Conservation (phyloP, 2,888 invertebrate genomes). For the Saturnia japonica region DNA sequence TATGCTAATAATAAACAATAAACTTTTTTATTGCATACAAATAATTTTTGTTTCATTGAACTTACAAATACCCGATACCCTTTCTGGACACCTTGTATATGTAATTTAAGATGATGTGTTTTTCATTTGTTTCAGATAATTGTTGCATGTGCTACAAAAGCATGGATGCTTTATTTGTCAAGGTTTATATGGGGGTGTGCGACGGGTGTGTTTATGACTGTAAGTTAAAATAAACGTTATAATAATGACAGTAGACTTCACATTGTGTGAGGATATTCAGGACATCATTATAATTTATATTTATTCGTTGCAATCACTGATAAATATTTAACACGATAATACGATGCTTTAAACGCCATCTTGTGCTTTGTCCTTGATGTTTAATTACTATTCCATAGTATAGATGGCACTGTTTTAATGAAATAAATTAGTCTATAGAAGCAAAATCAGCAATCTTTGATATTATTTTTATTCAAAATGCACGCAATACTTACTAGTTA, state of each 20-base stretch:
- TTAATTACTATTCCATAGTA: not conserved
- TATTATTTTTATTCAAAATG: no score
- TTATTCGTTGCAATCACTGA: not conserved
- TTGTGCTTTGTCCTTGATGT: not conserved
- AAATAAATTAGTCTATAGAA: not conserved
- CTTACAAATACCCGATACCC: no score
- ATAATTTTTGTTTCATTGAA: no score
- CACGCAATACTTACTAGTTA: no score
- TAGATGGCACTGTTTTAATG: not conserved
- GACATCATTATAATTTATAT: not conserved
- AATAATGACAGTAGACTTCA: not conserved
- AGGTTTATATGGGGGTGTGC: slow-evolving; percentile 76
- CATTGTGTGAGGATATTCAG: not conserved
- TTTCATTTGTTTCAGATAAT: slow-evolving; percentile 55
- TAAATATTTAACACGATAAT: not conserved
- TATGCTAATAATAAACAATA: no score
- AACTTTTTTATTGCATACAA: no score
- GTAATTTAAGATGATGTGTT: no score
- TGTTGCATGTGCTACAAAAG: slow-evolving; percentile 57
- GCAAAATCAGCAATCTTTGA: not conserved
- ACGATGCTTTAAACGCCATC: not conserved
- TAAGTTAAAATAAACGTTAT: slow-evolving; percentile 39
- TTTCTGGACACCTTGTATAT: no score
- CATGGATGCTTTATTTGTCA: slow-evolving; percentile 70
- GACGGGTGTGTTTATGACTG: slow-evolving; percentile 68